Percentiles rank a stretch among this genome's conserved stretches.
Conservation (phyloP, 2,113 vertebrate species). For the Lampris megalopsis region DNA sequence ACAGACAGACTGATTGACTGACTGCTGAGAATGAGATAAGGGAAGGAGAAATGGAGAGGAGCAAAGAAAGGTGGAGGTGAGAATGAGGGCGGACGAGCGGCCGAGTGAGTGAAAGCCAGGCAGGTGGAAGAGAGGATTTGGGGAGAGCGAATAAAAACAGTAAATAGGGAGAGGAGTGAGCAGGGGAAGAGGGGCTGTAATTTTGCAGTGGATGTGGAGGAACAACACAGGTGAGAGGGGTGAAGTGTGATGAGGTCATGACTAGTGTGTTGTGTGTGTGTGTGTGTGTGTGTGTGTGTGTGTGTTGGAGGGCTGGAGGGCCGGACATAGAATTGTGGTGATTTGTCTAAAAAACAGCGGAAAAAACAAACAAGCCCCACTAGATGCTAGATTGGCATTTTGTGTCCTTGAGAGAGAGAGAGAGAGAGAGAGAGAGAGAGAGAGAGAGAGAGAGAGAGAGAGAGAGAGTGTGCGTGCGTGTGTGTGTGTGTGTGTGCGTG, state of each 20-base stretch:
- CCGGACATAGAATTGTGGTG: neutral
- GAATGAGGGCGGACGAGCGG: constrained; percentile 24
- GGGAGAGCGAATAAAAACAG: constrained; percentile 17
- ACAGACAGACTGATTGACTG: constrained; percentile 53
- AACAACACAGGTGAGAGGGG: neutral
- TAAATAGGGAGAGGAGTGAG: neutral
- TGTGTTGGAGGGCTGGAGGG: neutral
- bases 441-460: neutral
- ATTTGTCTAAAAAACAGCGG: constrained; percentile 21
- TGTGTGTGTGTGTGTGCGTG: constrained; percentile 3
- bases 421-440: neutral
- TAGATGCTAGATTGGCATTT: neutral
- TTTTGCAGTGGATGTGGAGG: constrained; percentile 8
- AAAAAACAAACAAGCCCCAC: constrained; percentile 14
- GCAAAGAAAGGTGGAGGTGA: constrained; percentile 21
- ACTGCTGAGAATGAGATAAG: constrained; percentile 57
- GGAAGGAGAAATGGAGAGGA: constrained; percentile 42
- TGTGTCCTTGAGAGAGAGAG: neutral
- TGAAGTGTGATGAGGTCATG: neutral
- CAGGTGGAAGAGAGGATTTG: constrained; percentile 24
- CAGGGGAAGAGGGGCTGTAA: neutral
- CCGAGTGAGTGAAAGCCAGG: neutral
- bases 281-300: constrained; percentile 17
- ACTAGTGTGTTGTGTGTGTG: constrained; percentile 17
- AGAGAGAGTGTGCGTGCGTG: neutral